Base-by-base conservation (phyloP, 1,140 invertebrate genomes). In the Ceratina japonica region DNA sequence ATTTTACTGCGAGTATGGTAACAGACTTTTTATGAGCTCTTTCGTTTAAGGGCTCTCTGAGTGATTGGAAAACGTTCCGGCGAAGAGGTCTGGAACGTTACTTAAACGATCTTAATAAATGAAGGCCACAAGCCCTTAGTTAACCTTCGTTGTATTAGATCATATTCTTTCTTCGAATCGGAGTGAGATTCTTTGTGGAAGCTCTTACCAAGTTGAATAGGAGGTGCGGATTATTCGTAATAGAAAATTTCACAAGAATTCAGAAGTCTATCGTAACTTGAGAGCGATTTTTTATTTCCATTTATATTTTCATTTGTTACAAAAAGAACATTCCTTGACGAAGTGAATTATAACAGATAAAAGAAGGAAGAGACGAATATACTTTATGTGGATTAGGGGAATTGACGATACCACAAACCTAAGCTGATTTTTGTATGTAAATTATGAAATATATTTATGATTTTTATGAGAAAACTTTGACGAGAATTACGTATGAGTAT, bases 61-160 rank as follows among this genome's bases (percentile, higher is more conserved):
- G 18, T n/a, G 22, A 52, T 16, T 12, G 37, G 13, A 7, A 31
- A 31, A 59, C 52, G 20, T 71, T 71, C 52, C 20, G 15, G 13
- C 13, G 62, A 79, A 58, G 71, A 79, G 79, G 69, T 83, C 54
- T 49, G 54, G 63, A 37, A 31, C 49, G 61, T 79, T 75, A 49
- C 49, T 64, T 54, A 64, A 73, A 24, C 66, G 64, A 75, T 61
- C 65, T 71, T 63, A 81, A 76, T 86, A 81, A 85, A 61, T 72
- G 75, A 86, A 87, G 71, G 22, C 59, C 63, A 56, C 75, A 76
- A 78, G 70, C 84, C 78, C 77, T 86, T 79, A 63, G 74, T 87
- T 84, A 81, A 84, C 79, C 79, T 86, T 81, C 80, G 79, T 79
- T 81, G 69, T 52, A 7, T 68, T 16, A 64, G 77, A 83, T 76